Conservation (phyloP, 2,888 invertebrate species). For the Pyrgus malvae region DNA sequence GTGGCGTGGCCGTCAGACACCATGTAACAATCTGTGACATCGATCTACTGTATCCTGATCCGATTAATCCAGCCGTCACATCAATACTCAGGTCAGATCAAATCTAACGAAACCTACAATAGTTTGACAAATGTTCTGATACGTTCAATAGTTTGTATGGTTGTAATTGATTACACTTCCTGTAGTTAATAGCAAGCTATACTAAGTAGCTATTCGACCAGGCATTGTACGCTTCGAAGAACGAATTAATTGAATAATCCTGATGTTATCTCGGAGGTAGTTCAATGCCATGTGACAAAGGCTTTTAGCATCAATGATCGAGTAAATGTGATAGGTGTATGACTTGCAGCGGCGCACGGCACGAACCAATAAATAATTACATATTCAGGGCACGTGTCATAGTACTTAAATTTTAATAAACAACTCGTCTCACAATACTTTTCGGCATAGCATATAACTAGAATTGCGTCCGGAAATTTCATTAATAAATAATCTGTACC, state of each 20-base stretch:
- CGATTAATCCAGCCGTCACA: neutral
- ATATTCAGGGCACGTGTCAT: no score
- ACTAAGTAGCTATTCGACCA: slow-evolving; percentile 4
- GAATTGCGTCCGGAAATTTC: no score
- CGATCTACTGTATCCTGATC: neutral
- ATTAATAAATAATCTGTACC: neutral
- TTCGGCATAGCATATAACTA: no score
- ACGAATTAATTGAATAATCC: slow-evolving; percentile 23
- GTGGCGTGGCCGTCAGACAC: no score
- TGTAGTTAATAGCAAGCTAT: slow-evolving; percentile 14
- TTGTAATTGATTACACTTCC: slow-evolving; percentile 26
- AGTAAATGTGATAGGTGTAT: slow-evolving; percentile 10
- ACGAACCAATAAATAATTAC: neutral
- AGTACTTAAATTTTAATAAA: no score
- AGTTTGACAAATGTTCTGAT: slow-evolving; percentile 20
- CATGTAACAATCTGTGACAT: neutral
- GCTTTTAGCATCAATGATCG: slow-evolving; percentile 14
- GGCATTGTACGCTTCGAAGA: slow-evolving; percentile 18
- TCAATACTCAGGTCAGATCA: slow-evolving; percentile 3
- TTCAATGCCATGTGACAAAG: slow-evolving; percentile 21
- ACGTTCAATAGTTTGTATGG: slow-evolving; percentile 14
- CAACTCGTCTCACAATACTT: no score
- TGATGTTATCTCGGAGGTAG: slow-evolving; percentile 17
- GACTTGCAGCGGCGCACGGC: neutral
- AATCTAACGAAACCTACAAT: slow-evolving; percentile 15